Base-by-base conservation (phyloP, 1,140 invertebrate genomes). In the Fopius arisanus region DNA sequence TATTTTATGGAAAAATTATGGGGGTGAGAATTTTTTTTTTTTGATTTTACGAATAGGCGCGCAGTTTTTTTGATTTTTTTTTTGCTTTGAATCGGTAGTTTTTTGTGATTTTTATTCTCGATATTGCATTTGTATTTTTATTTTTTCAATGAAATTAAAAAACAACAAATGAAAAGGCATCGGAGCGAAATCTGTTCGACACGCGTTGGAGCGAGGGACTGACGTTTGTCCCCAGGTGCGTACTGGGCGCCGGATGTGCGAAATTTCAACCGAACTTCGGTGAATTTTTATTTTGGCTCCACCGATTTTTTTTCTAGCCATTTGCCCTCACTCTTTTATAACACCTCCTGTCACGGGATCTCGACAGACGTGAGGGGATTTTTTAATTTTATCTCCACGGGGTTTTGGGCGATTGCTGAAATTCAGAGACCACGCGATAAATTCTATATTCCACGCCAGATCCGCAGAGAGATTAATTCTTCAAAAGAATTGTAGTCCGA, bases 171-270 rank as follows among this genome's bases (percentile, higher is more conserved):
- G 43, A 19, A 59, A 59, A 59, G 19, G 4, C 54, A 59, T 59
- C 23, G 5, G 26, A 7, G 54, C 54, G 23, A 59, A 19, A 14
- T 19, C 54, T 28, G 54, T 19, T 59, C 54, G 21, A 59, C 54
- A 59, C 54, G 16, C 54, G 23, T 23, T 59, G 21, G 54, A 59
- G 19, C 54, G 54, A 48, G 43, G 5, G 54, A 59, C 54, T 59
- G 54, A 59, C 54, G 23, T 59, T 59, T 59, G 54, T 59, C 23
- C 54, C 54, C 54, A 59, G 54, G 23, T 59, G 54, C 54, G 54
- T 59, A 19, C 14, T 12, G 10, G 19, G 23, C 19, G 54, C 54
- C 19, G 54, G 54, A 59, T 59, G 54, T 59, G 54, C 54, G 54
- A 14, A 59, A 59, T 59, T 23, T 26, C 54, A 59, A 28, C 33